A percentile compares a stretch with the other conserved stretches of the same genome.
Conservation (phyloP, 2,113 vertebrate genomes). For the Scalopus aquaticus region DNA sequence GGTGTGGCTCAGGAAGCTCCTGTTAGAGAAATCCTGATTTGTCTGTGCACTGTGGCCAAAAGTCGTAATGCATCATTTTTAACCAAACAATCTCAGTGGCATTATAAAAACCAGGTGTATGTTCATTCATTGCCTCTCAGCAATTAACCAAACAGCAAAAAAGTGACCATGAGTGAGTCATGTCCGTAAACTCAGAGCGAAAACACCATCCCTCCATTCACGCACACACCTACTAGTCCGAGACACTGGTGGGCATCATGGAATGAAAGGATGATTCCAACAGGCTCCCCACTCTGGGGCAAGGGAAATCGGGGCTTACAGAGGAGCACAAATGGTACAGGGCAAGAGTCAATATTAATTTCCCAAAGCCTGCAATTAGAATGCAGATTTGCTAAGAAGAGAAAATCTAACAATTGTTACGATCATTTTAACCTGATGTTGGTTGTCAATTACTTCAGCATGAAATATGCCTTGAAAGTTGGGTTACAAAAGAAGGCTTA, state of each 20-base stretch:
- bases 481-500: neutral
- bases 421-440: neutral
- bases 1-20: no score
- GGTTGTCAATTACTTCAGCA: constrained; percentile 1
- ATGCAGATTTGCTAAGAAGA: neutral
- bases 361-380: neutral
- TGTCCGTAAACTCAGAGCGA: neutral
- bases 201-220: neutral
- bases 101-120: neutral
- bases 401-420: neutral
- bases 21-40: neutral
- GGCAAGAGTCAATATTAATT: neutral
- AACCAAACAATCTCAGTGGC: neutral
- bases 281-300: neutral
- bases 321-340: neutral
- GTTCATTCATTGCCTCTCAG: neutral
- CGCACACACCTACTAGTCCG: neutral
- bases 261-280: neutral
- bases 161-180: neutral
- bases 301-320: neutral
- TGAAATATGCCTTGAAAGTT: neutral
- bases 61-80: neutral
- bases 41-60: neutral
- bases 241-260: neutral
- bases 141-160: neutral